A percentile compares a stretch with the other conserved stretches of the same genome.
Evolutionary conservation across 2,113 vertebrate species (phyloP).

Genomic region (Loxodonta africana): DNA sequence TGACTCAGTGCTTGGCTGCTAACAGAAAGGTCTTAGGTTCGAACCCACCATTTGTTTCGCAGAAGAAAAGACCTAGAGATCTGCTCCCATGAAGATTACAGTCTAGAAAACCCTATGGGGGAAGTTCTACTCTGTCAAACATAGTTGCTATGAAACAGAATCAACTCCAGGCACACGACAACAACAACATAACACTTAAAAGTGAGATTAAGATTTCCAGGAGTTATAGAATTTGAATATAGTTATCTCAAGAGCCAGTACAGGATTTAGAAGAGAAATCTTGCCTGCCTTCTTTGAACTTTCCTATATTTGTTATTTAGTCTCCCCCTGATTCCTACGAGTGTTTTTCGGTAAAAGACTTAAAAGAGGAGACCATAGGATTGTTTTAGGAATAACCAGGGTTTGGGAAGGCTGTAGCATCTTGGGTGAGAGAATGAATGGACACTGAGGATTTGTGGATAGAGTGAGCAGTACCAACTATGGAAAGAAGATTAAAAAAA

Average conservation of each 20-base stretch:
- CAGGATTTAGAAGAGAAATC: neutral
- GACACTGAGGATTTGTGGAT: neutral
- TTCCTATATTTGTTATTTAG: neutral
- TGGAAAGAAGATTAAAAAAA: neutral
- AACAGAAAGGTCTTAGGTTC: neutral
- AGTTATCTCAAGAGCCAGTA: neutral
- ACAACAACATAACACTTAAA: neutral
- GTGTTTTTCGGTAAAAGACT: neutral
- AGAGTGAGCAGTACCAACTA: neutral
- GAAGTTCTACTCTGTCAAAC: neutral
- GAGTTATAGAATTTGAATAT: neutral
- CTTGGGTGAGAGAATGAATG: neutral
- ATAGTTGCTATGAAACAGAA: neutral
- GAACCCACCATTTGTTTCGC: neutral
- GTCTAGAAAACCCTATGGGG: neutral
- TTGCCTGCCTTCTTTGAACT: neutral
- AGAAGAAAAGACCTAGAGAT: neutral
- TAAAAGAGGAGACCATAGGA: neutral
- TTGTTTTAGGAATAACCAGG: neutral
- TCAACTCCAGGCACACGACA: neutral
- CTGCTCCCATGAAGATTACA: neutral
- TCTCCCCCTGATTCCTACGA: neutral
- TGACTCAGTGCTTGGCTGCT: neutral
- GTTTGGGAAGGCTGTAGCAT: no score
- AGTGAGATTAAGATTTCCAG: neutral